phyloP scores from a whole-genome alignment of 2,113 vertebrate species.

The Alectura lathami region DNA sequence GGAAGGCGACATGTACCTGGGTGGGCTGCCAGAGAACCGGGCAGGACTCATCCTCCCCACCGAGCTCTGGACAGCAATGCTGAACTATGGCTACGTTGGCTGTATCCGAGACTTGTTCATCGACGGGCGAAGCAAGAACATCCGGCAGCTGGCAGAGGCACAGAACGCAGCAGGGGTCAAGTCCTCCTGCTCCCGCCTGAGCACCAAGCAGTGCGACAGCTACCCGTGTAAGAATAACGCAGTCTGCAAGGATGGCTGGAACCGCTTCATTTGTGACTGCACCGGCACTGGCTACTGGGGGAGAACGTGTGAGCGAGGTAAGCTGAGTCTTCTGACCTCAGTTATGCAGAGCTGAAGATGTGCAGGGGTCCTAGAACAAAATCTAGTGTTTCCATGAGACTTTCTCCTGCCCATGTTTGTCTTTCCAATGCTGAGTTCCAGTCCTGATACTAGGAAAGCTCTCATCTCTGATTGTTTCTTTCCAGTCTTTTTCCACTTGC shows the following conservation, averaged over 20 bases:
- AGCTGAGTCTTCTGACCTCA: conserved; percentile 3
- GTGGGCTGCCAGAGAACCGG: conserved; percentile 90
- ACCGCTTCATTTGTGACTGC: conserved; percentile 96
- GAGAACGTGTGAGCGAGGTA: conserved; percentile 91
- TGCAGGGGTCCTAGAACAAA: neutral
- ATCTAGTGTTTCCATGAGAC: neutral
- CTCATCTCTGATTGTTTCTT: neutral
- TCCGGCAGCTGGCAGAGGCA: conserved; percentile 89
- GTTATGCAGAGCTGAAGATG: neutral
- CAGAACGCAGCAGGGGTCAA: conserved; percentile 91
- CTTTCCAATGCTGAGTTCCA: neutral
- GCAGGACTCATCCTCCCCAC: conserved; percentile 92
- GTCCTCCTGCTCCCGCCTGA: conserved; percentile 87
- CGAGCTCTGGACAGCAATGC: conserved; percentile 97
- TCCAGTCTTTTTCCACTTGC: neutral
- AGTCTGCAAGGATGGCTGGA: conserved; percentile 94
- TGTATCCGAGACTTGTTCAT: conserved; percentile 97
- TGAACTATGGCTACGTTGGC: conserved; percentile 96
- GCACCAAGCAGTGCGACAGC: conserved; percentile 91
- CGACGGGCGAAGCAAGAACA: conserved; percentile 95
- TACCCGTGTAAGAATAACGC: conserved; percentile 94
- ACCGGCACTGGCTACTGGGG: conserved; percentile 94
- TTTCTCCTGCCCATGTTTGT: neutral
- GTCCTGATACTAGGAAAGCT: neutral
- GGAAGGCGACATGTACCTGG: conserved; percentile 96